Percentiles rank a stretch among this genome's conserved stretches.
Evolutionary conservation across 2,888 invertebrate genomes (phyloP).

Genomic region (Diaphora mendica): DNA sequence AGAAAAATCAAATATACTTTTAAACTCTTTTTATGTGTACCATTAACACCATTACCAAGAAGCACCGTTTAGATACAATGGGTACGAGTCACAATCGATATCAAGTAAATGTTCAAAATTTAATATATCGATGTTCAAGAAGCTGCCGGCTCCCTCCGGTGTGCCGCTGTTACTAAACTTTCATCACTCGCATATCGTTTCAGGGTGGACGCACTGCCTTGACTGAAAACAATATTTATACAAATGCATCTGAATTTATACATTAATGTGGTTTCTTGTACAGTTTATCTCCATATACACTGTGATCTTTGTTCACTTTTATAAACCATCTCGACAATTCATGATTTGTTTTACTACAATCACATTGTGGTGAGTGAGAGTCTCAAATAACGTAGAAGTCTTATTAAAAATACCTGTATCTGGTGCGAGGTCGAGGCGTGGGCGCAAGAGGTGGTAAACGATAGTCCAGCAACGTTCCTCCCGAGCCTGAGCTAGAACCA

Average conservation of each 20-base stretch:
- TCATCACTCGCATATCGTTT: conserved; percentile 84
- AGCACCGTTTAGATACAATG: neutral
- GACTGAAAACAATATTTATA: conserved; percentile 58
- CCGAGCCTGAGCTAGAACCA: conserved; percentile 82
- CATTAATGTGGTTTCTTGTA: neutral
- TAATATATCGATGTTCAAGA: conserved; percentile 59
- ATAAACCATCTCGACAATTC: neutral
- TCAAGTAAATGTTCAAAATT: neutral
- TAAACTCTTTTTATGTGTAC: neutral
- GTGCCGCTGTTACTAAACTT: conserved; percentile 78
- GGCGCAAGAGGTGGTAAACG: conserved; percentile 75
- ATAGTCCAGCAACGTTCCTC: conserved; percentile 65
- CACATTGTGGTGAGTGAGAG: neutral
- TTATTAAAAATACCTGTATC: conserved; percentile 68
- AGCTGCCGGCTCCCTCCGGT: conserved; percentile 43
- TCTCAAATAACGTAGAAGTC: neutral
- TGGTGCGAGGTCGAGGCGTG: conserved; percentile 71
- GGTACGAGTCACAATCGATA: neutral
- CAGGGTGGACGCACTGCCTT: conserved; percentile 73
- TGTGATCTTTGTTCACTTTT: neutral
- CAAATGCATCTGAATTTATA: neutral
- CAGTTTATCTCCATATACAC: neutral
- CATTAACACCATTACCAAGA: neutral
- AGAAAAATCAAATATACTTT: neutral
- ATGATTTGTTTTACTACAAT: neutral